A percentile compares a stretch with the other conserved stretches of the same genome.
Evolutionary conservation across 2,113 vertebrate genomes (phyloP).

Genomic region (Tretioscincus oriximinensis): DNA sequence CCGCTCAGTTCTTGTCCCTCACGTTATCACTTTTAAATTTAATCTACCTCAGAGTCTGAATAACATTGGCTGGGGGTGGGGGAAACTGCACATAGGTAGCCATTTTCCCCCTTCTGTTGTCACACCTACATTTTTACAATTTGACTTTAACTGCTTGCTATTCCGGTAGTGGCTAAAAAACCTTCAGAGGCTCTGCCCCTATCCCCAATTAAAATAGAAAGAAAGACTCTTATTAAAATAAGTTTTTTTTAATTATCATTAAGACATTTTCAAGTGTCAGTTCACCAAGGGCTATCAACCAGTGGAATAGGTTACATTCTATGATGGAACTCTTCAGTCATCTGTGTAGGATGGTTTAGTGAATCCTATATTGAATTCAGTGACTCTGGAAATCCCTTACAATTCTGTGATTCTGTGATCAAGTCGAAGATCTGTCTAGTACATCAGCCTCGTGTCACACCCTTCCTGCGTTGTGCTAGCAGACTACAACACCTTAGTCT

Average conservation of each 20-base stretch:
- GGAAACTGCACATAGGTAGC: background rate
- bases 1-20: conserved; percentile 45
- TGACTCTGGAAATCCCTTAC: background rate
- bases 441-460: too few species aligned
- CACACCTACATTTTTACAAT: background rate
- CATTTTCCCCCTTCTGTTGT: background rate
- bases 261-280: background rate
- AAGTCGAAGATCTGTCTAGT: too few species aligned
- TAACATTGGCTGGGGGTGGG: conserved; percentile 20
- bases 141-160: background rate
- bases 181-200: background rate
- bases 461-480: too few species aligned
- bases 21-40: conserved; percentile 44
- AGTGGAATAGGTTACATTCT: too few species aligned
- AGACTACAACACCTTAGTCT: too few species aligned
- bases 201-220: background rate
- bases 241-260: background rate
- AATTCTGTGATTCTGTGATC: background rate
- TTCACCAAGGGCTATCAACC: too few species aligned
- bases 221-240: rapidly evolving
- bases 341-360: too few species aligned
- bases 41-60: conserved; percentile 40
- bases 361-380: too few species aligned
- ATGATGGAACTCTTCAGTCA: too few species aligned
- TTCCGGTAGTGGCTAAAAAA: background rate